A percentile compares a stretch with the other conserved stretches of the same genome.
Conservation (phyloP, 30 jellyfish, hydroid and myxozoan genomes). For the Chironex yamaguchii region DNA sequence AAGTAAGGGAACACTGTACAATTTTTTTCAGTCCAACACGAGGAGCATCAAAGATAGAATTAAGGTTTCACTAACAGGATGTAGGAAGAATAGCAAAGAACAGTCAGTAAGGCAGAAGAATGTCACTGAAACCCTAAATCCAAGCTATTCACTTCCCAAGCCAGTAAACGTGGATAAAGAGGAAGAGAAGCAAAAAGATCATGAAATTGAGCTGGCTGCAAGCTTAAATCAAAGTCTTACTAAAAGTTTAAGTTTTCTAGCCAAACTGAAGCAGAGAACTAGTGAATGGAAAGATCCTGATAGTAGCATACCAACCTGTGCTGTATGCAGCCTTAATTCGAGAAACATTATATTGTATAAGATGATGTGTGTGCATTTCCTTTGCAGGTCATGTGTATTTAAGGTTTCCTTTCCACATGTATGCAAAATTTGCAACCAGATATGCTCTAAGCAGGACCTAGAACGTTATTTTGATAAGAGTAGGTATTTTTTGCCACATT, state of each 20-base stretch:
- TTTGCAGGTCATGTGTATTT: slow-evolving; percentile 57
- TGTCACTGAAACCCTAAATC: neutral
- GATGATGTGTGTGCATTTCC: slow-evolving; percentile 54
- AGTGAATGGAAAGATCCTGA: no score
- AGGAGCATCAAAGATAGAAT: neutral
- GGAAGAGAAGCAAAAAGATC: neutral
- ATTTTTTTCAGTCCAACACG: no score
- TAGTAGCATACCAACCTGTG: slow-evolving; percentile 15
- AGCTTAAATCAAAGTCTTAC: neutral
- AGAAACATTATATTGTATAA: slow-evolving; percentile 10
- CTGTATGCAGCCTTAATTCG: slow-evolving; percentile 11
- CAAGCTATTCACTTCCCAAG: neutral
- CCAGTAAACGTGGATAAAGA: neutral
- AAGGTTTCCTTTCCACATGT: neutral
- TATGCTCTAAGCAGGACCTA: slow-evolving; percentile 12
- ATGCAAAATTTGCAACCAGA: slow-evolving; percentile 18
- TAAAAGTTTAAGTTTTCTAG: neutral
- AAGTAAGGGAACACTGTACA: neutral
- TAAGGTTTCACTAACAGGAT: neutral
- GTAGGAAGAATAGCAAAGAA: neutral
- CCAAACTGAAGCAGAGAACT: neutral
- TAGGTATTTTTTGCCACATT: neutral
- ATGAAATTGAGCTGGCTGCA: neutral
- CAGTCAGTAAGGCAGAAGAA: neutral
- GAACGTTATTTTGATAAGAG: neutral